phyloP scores from a whole-genome alignment of 2,113 vertebrate genomes.

The Tricholaema leucomelas region DNA sequence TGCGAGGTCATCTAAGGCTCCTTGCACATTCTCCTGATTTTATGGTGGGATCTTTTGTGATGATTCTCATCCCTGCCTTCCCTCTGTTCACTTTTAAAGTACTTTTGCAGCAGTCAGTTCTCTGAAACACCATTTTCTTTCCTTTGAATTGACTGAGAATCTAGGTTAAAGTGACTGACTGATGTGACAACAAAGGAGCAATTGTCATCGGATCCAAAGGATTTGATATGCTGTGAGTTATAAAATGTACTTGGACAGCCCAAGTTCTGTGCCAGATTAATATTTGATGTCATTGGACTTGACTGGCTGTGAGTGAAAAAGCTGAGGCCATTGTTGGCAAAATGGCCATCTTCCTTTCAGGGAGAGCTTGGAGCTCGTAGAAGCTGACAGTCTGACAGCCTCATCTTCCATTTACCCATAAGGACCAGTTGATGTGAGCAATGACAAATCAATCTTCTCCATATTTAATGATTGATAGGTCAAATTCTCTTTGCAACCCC shows the following conservation, averaged over 20 bases:
- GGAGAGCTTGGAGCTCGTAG: neutral
- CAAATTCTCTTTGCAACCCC: neutral
- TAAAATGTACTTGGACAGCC: conserved; percentile 10
- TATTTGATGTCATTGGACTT: conserved; percentile 56
- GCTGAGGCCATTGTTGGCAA: conserved; percentile 21
- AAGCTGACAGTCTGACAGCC: conserved; percentile 40
- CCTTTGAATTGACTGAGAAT: conserved; percentile 26
- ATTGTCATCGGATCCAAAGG: conserved; percentile 35
- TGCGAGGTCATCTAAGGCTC: neutral
- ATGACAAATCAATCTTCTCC: neutral
- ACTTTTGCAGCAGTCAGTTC: conserved; percentile 6
- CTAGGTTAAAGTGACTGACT: conserved; percentile 52
- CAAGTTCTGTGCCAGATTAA: conserved; percentile 45
- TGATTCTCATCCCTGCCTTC: neutral
- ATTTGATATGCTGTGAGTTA: conserved; percentile 43
- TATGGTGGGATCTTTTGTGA: neutral
- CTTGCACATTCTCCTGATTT: neutral
- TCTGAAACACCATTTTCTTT: neutral
- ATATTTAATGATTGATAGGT: neutral
- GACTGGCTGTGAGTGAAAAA: conserved; percentile 45
- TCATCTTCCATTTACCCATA: neutral
- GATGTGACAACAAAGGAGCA: conserved; percentile 33
- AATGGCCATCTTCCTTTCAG: conserved; percentile 25
- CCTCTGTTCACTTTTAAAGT: neutral
- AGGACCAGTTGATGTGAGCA: neutral